Percentiles rank a stretch among this genome's conserved stretches.
These are phyloP conservation scores for Pao palembangensis DNA, from an alignment of 2,113 vertebrate species.

Conservation along the genomic window DNA sequence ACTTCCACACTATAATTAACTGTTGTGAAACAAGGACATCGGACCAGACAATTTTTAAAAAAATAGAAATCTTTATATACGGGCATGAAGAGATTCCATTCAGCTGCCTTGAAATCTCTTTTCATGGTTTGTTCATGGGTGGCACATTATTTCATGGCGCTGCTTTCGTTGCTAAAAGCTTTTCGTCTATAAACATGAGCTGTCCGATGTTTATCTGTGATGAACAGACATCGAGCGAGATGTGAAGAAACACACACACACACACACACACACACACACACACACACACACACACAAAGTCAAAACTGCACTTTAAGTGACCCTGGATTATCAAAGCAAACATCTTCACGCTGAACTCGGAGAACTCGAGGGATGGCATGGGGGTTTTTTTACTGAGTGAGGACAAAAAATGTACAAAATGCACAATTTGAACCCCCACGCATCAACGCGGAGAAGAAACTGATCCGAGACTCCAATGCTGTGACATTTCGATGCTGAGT, in stretches of 20 bases:
- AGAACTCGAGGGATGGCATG: constrained; percentile 47
- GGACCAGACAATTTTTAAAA: background rate
- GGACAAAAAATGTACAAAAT: constrained; percentile 24
- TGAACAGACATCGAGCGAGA: constrained; percentile 15
- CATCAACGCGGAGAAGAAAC: constrained; percentile 19
- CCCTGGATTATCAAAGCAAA: constrained; percentile 64
- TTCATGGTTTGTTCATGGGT: background rate
- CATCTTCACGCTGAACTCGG: constrained; percentile 37
- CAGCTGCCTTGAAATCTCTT: no score
- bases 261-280: constrained; percentile 4
- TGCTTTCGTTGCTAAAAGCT: constrained; percentile 18
- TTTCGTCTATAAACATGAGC: background rate
- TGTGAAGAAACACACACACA: constrained; percentile 6
- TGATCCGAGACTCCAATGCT: constrained; percentile 35
- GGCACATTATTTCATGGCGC: background rate
- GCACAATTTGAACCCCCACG: background rate
- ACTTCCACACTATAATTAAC: no score
- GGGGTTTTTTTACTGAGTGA: constrained; percentile 3
- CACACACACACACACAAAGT: background rate
- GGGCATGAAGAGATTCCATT: no score
- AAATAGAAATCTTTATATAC: background rate
- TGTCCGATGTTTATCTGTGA: constrained; percentile 10
- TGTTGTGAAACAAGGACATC: no score
- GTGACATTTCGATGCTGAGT: constrained; percentile 43
- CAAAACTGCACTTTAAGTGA: constrained; percentile 23